Evolutionary conservation across 2,888 invertebrate species (phyloP).

Genomic region (Drosophila seclusa): DNA sequence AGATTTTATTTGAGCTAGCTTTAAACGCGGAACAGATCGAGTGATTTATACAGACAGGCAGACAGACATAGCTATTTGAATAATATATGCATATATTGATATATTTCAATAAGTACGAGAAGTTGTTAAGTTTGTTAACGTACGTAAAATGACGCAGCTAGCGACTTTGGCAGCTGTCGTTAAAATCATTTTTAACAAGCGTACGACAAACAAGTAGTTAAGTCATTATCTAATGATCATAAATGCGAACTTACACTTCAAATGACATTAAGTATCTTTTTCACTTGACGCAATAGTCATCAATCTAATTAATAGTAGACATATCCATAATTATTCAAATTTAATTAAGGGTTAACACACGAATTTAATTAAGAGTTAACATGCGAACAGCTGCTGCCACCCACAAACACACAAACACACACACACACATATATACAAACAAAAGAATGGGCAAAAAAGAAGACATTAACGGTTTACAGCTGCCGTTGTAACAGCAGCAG

Average conservation of each 20-base stretch:
- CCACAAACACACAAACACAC: too few species aligned
- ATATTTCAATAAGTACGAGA: not conserved
- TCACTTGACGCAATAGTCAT: not conserved
- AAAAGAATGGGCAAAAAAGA: constrained; percentile 7
- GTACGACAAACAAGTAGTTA: not conserved
- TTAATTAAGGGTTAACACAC: not conserved
- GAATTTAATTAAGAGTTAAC: not conserved
- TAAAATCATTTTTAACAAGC: constrained; percentile 1
- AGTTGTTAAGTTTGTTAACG: not conserved
- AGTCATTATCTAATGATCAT: constrained; percentile 6
- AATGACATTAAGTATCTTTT: not conserved
- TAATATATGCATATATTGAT: not conserved
- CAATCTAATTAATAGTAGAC: not conserved
- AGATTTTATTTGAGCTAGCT: not conserved
- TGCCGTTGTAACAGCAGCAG: constrained; percentile 22
- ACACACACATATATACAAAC: not conserved
- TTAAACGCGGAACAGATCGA: not conserved
- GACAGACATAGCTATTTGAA: not conserved
- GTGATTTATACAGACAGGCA: not conserved
- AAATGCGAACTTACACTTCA: not conserved
- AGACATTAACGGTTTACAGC: constrained; percentile 24
- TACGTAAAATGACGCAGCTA: not conserved
- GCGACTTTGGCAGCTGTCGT: not conserved
- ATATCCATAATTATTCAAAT: not conserved
- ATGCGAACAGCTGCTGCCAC: constrained; percentile 22